Base-by-base conservation (phyloP, 2,797 vertebrate genomes). In the Kryptolebias ocellatus region DNA sequence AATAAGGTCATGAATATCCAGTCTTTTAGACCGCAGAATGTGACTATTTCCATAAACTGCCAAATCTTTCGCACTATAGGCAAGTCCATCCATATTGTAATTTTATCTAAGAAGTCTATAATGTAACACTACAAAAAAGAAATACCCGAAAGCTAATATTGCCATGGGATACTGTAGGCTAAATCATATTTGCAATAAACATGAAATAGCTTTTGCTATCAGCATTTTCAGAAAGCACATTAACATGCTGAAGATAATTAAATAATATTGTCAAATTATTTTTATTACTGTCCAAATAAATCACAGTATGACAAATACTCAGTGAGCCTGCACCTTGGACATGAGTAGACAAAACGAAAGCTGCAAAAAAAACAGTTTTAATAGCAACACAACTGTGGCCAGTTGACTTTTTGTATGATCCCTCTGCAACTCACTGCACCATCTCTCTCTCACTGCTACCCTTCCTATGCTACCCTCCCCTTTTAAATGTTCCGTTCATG, bases 401-500 rank as follows among this genome's bases (percentile, higher is more conserved):
- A 63, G 53, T 44, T 20, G 28, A 65, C 46, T 39, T 64, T 18
- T 59, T 37, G 18, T 72, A 31, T 60, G 49, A 76, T 76, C 51
- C 67, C 67, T 58, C 29, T 51, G 34, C 52, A 54, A 61, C 50
- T 58, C 37, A 61, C 39, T 75, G 77, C 62, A 60, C 65, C 61
- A 69, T 79, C 70, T 49, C 24, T 57, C 37, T 69, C 46, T 42
- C 10, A 42, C 39, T 42, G 39, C 39, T 42, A 11, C 17, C 46
- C 53, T 59, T 47, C 56, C 49, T 63, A 52, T 47, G 63, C 37
- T 59, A 56, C 31, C 45, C 44, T 31, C 45, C 50, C 60, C 54
- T 64, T 63, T 17, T 37, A 60, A 79, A 70, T 16, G 54, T 66
- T 71, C 59, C 75, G 67, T 44, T 66, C 72, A 53, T 60, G 77